Evolutionary conservation across 2,888 invertebrate genomes (phyloP).

Genomic region (Tetanocera ferruginea): DNA sequence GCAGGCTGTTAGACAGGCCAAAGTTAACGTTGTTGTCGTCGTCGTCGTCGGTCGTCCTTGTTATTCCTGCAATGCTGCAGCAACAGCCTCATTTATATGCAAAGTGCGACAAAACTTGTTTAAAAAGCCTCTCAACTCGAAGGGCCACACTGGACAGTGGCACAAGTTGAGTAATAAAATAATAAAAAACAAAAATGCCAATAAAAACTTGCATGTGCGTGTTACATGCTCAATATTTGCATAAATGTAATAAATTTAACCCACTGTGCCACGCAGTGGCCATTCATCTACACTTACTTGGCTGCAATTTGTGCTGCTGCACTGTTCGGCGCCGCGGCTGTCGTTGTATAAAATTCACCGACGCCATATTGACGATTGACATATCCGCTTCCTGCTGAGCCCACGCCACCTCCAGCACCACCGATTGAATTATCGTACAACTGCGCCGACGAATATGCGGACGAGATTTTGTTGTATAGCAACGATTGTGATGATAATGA

Average conservation of each 20-base stretch:
- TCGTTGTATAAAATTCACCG: slow-evolving; percentile 51
- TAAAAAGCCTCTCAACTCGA: background rate
- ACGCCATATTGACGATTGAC: slow-evolving; percentile 44
- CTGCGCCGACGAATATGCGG: slow-evolving; percentile 51
- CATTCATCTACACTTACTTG: slow-evolving; percentile 58
- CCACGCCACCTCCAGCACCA: slow-evolving; percentile 58
- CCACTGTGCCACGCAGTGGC: no score
- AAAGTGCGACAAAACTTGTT: slow-evolving; percentile 35
- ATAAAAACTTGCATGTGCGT: background rate
- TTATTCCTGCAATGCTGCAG: slow-evolving; percentile 1
- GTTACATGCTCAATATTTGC: background rate
- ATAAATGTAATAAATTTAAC: background rate
- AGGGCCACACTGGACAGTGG: no score
- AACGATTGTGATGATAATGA: slow-evolving; percentile 51
- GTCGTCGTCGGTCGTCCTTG: background rate
- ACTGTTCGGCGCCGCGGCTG: slow-evolving; percentile 47
- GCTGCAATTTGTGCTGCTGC: slow-evolving; percentile 61
- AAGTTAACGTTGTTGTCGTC: no score
- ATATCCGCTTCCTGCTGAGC: slow-evolving; percentile 47
- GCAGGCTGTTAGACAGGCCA: background rate
- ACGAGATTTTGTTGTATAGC: slow-evolving; percentile 61
- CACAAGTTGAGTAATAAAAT: no score
- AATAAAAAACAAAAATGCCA: no score
- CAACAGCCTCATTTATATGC: slow-evolving; percentile 50
- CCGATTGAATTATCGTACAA: slow-evolving; percentile 64